Evolutionary conservation across 2,888 invertebrate genomes (phyloP).

Genomic region (Disparrhopalites patrizii): DNA sequence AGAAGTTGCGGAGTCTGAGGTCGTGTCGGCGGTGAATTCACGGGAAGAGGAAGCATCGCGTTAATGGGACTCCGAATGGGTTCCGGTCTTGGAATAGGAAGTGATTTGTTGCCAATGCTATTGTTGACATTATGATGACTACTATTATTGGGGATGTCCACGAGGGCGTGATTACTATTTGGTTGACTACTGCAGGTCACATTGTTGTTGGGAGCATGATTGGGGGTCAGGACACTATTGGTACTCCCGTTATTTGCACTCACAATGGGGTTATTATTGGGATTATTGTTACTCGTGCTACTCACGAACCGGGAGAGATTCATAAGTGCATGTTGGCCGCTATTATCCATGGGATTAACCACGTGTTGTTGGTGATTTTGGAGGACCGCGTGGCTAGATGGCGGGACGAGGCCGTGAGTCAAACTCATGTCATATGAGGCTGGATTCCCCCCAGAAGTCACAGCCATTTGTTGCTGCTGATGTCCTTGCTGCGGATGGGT

Average conservation of each 20-base stretch:
- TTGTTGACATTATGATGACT: too few species aligned
- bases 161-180: too few species aligned
- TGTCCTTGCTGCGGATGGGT: conserved; percentile 23
- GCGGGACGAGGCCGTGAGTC: background rate
- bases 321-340: conserved; percentile 39
- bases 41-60: conserved; percentile 21
- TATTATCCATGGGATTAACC: background rate
- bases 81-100: conserved; percentile 31
- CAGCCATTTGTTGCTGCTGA: conserved; percentile 17
- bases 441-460: background rate
- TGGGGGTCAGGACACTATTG: background rate
- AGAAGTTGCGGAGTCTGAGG: background rate
- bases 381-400: background rate
- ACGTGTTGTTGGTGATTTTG: conserved; percentile 16
- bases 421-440: conserved; percentile 9
- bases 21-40: background rate
- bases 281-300: background rate
- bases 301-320: conserved; percentile 42
- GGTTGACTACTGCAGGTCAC: background rate
- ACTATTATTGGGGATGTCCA: too few species aligned
- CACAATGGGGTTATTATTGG: background rate
- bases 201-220: background rate
- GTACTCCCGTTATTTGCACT: background rate
- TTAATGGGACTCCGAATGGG: conserved; percentile 27
- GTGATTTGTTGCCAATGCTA: background rate